phyloP scores from a whole-genome alignment of 2,888 invertebrate species.

The Brenthis daphne region DNA sequence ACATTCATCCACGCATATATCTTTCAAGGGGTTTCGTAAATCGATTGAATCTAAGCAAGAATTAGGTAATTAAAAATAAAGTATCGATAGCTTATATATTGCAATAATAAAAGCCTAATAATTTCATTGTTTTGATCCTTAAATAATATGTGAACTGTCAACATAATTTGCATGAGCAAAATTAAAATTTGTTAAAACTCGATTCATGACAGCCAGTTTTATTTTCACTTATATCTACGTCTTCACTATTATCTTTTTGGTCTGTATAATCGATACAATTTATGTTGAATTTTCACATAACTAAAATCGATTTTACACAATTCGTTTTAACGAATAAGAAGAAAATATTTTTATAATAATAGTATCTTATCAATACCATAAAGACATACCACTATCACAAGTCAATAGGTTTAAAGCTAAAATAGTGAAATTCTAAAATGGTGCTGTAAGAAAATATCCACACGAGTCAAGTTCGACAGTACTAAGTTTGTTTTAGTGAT shows the following conservation, averaged over 20 bases:
- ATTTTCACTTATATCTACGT: not conserved
- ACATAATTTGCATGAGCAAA: not conserved
- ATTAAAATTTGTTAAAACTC: no score
- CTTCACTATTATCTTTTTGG: not conserved
- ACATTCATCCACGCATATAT: slow-evolving; percentile 42
- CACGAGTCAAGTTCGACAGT: slow-evolving; percentile 4
- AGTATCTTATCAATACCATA: not conserved
- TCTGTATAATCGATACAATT: not conserved
- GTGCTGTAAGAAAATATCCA: slow-evolving; percentile 30
- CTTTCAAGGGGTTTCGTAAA: slow-evolving; percentile 11
- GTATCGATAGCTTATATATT: slow-evolving; percentile 1
- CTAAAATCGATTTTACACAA: not conserved
- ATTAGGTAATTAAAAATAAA: not conserved
- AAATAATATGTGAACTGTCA: not conserved
- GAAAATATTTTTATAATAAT: not conserved
- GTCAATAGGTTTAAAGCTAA: slow-evolving; percentile 18
- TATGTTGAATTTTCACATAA: slow-evolving; percentile 31
- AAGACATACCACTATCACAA: slow-evolving; percentile 10
- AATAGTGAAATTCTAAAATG: slow-evolving; percentile 28
- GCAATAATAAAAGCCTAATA: slow-evolving; percentile 9
- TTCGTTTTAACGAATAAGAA: not conserved
- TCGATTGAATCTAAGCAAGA: not conserved
- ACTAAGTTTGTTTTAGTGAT: slow-evolving; percentile 19
- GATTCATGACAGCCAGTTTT: not conserved
- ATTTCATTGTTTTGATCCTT: slow-evolving; percentile 6